Evolutionary conservation across 2,888 invertebrate species (phyloP).

Genomic region (Athalia rosae): DNA sequence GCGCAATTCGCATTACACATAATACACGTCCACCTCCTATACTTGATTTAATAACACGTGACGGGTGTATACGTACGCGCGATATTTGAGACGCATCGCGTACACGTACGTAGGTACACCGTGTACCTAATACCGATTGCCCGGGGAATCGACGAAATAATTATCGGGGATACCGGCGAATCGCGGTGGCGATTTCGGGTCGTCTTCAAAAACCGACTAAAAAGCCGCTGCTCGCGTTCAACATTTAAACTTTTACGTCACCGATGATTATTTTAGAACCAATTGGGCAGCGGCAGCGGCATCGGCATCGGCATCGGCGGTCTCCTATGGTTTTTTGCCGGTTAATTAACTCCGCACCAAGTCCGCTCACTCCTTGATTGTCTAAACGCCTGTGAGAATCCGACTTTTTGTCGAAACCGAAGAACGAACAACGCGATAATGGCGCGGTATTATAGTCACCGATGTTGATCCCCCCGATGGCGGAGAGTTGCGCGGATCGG

Average conservation of each 20-base stretch:
- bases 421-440: conserved; percentile 19
- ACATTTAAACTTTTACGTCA: conserved; percentile 23
- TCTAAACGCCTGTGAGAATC: conserved; percentile 45
- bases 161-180: too few relatives aligned
- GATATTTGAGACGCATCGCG: too few relatives aligned
- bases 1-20: too few relatives aligned
- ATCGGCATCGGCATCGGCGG: not conserved
- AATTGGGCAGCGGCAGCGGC: conserved; percentile 7
- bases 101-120: too few relatives aligned
- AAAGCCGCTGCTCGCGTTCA: too few relatives aligned
- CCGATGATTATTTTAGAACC: conserved; percentile 29
- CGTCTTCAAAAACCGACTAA: too few relatives aligned
- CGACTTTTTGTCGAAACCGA: conserved; percentile 41
- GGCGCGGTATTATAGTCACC: not conserved
- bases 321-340: conserved; percentile 24
- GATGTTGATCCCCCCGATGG: not conserved
- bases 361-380: conserved; percentile 27
- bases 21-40: too few relatives aligned
- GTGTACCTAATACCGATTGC: too few relatives aligned
- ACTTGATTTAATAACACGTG: too few relatives aligned
- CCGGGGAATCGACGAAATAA: too few relatives aligned
- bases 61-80: too few relatives aligned
- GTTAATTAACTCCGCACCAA: conserved; percentile 39
- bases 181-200: too few relatives aligned
- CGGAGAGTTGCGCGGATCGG: not conserved